These are phyloP conservation scores for Notoglanidium macrostoma DNA, from an alignment of 2,797 vertebrate genomes.

Conservation along the genomic window DNA sequence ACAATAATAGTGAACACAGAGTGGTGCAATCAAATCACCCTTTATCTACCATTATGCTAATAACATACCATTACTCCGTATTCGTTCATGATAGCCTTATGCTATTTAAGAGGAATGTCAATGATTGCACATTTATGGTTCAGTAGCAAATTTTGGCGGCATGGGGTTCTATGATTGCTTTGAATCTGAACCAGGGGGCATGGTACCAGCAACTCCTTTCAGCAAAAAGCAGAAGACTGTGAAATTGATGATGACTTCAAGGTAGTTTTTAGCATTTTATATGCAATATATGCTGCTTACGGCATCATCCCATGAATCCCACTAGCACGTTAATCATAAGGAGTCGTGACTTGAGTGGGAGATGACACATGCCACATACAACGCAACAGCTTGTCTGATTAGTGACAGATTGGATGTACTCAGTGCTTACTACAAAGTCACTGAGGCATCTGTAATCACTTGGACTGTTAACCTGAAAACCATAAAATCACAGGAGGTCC, in stretches of 20 bases:
- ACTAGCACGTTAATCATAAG: slow-evolving; percentile 27
- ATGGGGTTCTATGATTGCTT: neutral
- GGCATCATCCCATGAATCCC: neutral
- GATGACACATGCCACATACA: slow-evolving; percentile 7
- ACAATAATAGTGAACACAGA: slow-evolving; percentile 24
- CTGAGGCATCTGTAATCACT: neutral
- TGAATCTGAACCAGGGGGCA: neutral
- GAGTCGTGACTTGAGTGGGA: slow-evolving; percentile 31
- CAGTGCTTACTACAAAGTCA: neutral
- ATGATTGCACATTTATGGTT: slow-evolving; percentile 24
- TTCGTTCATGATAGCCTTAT: slow-evolving; percentile 11
- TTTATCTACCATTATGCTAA: slow-evolving; percentile 19
- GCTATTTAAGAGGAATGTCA: slow-evolving; percentile 24
- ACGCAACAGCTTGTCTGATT: slow-evolving; percentile 18
- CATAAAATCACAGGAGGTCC: neutral
- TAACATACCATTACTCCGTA: neutral
- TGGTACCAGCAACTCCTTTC: neutral
- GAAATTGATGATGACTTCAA: neutral
- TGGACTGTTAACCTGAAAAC: neutral
- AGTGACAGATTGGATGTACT: slow-evolving; percentile 5
- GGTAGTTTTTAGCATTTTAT: neutral
- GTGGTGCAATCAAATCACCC: slow-evolving; percentile 27
- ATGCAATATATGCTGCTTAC: neutral
- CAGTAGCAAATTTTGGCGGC: neutral
- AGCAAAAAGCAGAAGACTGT: neutral